phyloP scores from a whole-genome alignment of 1,140 invertebrate genomes.

The Drosophila oshimai region DNA sequence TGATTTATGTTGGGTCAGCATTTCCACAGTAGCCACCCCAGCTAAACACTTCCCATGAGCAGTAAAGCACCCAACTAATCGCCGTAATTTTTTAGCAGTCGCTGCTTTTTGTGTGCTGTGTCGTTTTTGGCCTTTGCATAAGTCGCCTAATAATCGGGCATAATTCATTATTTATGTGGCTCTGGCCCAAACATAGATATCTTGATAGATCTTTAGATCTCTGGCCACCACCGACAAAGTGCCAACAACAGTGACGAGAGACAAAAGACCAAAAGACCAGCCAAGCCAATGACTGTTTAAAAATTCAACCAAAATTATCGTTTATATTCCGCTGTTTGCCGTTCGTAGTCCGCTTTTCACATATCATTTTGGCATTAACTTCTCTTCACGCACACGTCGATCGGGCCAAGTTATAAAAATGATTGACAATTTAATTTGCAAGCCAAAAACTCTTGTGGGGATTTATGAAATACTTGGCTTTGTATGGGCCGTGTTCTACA shows the following conservation, averaged over 20 bases:
- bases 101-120: not conserved
- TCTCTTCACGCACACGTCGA: slow-evolving; percentile 60
- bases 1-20: slow-evolving; percentile 13
- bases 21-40: slow-evolving; percentile 2
- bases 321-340: slow-evolving; percentile 23
- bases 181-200: slow-evolving; percentile 44
- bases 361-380: slow-evolving; percentile 77
- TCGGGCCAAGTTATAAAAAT: slow-evolving; percentile 72
- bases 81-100: slow-evolving; percentile 60
- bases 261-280: slow-evolving; percentile 49
- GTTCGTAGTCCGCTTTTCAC: slow-evolving; percentile 48
- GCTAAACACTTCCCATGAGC: slow-evolving; percentile 35
- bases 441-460: slow-evolving; percentile 59
- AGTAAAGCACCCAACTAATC: slow-evolving; percentile 66
- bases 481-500: slow-evolving; percentile 50
- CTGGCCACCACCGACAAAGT: slow-evolving; percentile 60
- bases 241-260: slow-evolving; percentile 47
- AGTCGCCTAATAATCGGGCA: slow-evolving; percentile 75
- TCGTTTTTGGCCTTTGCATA: slow-evolving; percentile 54
- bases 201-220: slow-evolving; percentile 63
- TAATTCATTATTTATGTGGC: slow-evolving; percentile 75
- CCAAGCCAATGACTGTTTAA: slow-evolving; percentile 80
- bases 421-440: slow-evolving; percentile 82
- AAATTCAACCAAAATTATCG: slow-evolving; percentile 60
- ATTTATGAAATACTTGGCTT: slow-evolving; percentile 69